phyloP scores from a whole-genome alignment of 1,140 invertebrate genomes.

The Hyposmocoma kahamanoa region DNA sequence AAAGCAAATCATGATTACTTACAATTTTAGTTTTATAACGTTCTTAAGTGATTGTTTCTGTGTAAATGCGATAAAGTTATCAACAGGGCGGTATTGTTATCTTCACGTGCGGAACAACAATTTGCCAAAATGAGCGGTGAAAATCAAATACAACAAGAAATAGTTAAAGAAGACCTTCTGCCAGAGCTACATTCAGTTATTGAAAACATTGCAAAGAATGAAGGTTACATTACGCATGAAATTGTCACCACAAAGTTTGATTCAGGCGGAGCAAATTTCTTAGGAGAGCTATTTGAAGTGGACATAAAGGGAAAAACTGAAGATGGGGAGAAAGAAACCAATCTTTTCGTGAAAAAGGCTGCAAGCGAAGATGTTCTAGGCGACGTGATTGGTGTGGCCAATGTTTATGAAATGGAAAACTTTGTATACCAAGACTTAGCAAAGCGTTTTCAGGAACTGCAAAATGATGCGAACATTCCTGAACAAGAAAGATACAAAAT shows the following conservation, averaged over 20 bases:
- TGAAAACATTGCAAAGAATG: conserved; percentile 17
- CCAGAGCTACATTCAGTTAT: no score
- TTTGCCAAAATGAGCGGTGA: no score
- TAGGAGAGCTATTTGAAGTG: conserved; percentile 34
- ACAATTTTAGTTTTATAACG: no score
- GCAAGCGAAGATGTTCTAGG: conserved; percentile 28
- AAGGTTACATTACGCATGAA: conserved; percentile 21
- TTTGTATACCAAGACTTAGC: conserved; percentile 26
- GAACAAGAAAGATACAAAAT: conserved; percentile 22
- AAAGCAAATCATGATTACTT: no score
- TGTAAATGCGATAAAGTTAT: no score
- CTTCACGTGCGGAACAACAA: no score
- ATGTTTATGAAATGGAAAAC: conserved; percentile 27
- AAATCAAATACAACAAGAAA: no score
- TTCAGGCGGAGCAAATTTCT: conserved; percentile 35
- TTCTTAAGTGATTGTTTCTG: no score
- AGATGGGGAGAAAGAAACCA: conserved; percentile 24
- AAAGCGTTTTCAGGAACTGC: conserved; percentile 22
- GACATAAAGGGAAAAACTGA: conserved; percentile 27
- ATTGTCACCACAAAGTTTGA: conserved; percentile 20
- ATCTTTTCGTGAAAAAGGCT: conserved; percentile 43
- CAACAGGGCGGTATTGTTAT: no score
- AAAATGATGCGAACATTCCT: conserved; percentile 30
- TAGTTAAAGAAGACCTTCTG: no score
- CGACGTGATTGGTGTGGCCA: conserved; percentile 28